Conservation (phyloP, 2,888 invertebrate species). For the Druceiella hillmani region DNA sequence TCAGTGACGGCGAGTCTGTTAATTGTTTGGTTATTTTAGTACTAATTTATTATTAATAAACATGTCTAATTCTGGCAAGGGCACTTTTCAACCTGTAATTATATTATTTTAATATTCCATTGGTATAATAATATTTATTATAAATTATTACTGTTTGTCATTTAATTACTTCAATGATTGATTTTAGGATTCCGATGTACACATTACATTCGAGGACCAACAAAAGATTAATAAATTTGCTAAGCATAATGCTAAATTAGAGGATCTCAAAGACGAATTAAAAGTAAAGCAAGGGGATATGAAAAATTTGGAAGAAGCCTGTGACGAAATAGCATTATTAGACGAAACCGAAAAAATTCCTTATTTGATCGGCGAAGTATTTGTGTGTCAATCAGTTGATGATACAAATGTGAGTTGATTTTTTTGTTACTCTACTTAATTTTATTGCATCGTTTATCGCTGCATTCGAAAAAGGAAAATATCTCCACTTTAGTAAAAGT, state of each 20-base stretch:
- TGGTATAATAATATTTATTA: conserved; percentile 8
- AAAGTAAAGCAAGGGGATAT: conserved; percentile 83
- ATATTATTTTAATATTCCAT: conserved; percentile 5
- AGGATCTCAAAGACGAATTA: conserved; percentile 84
- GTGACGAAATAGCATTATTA: conserved; percentile 75
- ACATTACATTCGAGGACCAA: conserved; percentile 95
- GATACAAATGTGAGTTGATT: conserved; percentile 69
- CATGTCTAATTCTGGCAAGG: conserved; percentile 52
- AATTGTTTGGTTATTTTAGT: too few species aligned
- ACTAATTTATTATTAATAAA: too few species aligned
- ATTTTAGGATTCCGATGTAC: conserved; percentile 78
- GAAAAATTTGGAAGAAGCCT: conserved; percentile 90
- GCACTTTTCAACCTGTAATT: conserved; percentile 67
- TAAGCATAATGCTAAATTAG: conserved; percentile 84
- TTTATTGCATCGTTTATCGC: conserved; percentile 1
- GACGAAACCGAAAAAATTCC: conserved; percentile 75
- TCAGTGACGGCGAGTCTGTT: too few species aligned
- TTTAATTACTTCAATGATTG: conserved; percentile 9
- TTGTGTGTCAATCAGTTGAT: conserved; percentile 71
- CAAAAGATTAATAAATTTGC: conserved; percentile 97
- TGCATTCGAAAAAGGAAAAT: background rate
- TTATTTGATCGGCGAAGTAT: conserved; percentile 85
- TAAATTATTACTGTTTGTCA: conserved; percentile 7
- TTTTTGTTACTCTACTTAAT: conserved; percentile 7
- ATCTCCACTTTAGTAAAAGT: too few species aligned